Evolutionary conservation across 1,140 invertebrate species (phyloP).

Genomic region (Dendrolimus punctatus): DNA sequence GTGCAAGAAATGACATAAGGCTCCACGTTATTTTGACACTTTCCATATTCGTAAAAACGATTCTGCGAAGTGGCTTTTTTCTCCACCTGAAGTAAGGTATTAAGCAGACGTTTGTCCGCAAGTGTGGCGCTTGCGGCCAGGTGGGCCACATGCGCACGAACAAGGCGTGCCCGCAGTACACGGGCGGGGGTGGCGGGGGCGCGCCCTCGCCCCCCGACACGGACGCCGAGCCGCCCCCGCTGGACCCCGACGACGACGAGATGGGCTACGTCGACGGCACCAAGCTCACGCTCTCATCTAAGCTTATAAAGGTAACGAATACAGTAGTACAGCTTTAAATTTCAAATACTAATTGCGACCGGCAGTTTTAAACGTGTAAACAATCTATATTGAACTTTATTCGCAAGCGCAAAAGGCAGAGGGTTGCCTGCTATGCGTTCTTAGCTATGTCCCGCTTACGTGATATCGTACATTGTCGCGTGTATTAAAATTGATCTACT

Average conservation of each 20-base stretch:
- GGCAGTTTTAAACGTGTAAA: no score
- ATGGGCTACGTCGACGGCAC: slow-evolving; percentile 94
- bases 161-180: slow-evolving; percentile 95
- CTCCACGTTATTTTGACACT: neutral
- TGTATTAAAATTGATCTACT: no score
- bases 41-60: no score
- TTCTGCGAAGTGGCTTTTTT: no score
- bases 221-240: slow-evolving; percentile 73
- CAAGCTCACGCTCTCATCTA: slow-evolving; percentile 87
- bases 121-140: slow-evolving; percentile 97
- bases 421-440: no score
- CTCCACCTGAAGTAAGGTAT: no score
- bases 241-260: slow-evolving; percentile 86
- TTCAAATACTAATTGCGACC: no score
- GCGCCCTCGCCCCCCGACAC: slow-evolving; percentile 82
- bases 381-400: no score
- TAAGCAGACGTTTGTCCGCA: neutral
- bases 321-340: neutral
- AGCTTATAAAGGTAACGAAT: slow-evolving; percentile 82
- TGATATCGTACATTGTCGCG: no score
- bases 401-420: no score
- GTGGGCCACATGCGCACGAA: slow-evolving; percentile 92
- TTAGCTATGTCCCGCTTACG: no score
- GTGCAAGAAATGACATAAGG: neutral
- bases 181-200: slow-evolving; percentile 77